Evolutionary conservation across 2,888 invertebrate genomes (phyloP).

Genomic region (Calameuta filiformis): DNA sequence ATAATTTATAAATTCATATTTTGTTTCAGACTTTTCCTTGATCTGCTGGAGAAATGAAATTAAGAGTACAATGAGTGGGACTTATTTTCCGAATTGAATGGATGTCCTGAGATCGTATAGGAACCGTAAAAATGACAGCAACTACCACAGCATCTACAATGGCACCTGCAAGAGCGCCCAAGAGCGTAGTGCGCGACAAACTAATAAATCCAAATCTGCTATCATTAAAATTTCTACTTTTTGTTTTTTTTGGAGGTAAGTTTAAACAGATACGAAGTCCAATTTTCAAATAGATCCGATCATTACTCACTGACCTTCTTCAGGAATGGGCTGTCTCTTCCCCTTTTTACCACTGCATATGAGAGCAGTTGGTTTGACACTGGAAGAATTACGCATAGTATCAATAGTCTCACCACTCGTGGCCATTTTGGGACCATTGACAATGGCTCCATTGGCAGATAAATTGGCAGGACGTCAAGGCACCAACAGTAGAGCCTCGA

Average conservation of each 20-base stretch:
- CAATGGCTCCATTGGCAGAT: constrained; percentile 84
- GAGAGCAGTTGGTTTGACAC: constrained; percentile 77
- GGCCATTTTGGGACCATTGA: constrained; percentile 81
- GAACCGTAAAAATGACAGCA: background rate
- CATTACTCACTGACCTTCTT: background rate
- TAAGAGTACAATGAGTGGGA: background rate
- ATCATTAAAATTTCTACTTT: constrained; percentile 82
- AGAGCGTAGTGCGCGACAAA: constrained; percentile 57
- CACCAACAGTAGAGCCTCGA: constrained; percentile 64
- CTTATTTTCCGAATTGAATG: background rate
- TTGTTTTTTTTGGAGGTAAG: constrained; percentile 84
- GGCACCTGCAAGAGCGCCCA: constrained; percentile 23
- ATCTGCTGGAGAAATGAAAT: background rate
- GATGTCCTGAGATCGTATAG: background rate
- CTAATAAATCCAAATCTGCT: constrained; percentile 78
- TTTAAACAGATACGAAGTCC: constrained; percentile 15
- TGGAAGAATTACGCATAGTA: constrained; percentile 80
- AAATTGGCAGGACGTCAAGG: constrained; percentile 70
- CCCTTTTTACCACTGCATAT: constrained; percentile 86
- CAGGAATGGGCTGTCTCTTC: constrained; percentile 85
- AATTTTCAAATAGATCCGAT: background rate
- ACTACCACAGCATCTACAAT: background rate
- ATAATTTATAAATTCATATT: background rate
- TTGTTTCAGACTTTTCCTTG: background rate
- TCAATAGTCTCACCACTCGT: constrained; percentile 84